Evolutionary conservation across 2,113 vertebrate species (phyloP).

Genomic region (Leptobrachium ailaonicum): DNA sequence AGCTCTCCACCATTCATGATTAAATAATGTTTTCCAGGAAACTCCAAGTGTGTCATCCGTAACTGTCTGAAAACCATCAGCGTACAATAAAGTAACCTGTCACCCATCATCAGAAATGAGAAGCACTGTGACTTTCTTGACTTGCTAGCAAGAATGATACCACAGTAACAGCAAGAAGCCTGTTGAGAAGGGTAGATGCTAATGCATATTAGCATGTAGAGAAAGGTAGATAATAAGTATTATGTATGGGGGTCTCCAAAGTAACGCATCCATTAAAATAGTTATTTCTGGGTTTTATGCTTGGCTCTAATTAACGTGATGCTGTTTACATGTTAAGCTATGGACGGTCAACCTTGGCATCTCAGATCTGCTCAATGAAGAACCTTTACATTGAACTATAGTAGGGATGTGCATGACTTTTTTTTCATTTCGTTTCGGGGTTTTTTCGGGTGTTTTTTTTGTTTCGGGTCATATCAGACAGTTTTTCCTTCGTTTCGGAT

Average conservation of each 20-base stretch:
- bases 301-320: too few relatives aligned
- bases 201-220: neutral
- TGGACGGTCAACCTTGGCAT: too few relatives aligned
- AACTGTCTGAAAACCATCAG: constrained; percentile 64
- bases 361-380: too few relatives aligned
- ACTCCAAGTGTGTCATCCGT: constrained; percentile 62
- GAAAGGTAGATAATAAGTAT: too few relatives aligned
- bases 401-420: too few relatives aligned
- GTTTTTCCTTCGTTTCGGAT: too few relatives aligned
- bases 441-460: too few relatives aligned
- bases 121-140: constrained; percentile 56
- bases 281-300: neutral
- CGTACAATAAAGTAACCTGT: constrained; percentile 65
- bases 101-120: constrained; percentile 65
- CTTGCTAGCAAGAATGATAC: constrained; percentile 38
- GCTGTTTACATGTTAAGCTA: too few relatives aligned
- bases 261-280: neutral
- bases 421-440: too few relatives aligned
- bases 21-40: constrained; percentile 69
- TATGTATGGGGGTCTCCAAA: neutral
- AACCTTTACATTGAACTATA: too few relatives aligned
- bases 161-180: neutral
- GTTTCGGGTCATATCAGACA: too few relatives aligned
- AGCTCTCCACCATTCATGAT: constrained; percentile 59
- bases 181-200: neutral